Percentiles rank a stretch among this genome's conserved stretches.
phyloP scores from a whole-genome alignment of 92 coral and sea anemone species.

The Ricordea florida region DNA sequence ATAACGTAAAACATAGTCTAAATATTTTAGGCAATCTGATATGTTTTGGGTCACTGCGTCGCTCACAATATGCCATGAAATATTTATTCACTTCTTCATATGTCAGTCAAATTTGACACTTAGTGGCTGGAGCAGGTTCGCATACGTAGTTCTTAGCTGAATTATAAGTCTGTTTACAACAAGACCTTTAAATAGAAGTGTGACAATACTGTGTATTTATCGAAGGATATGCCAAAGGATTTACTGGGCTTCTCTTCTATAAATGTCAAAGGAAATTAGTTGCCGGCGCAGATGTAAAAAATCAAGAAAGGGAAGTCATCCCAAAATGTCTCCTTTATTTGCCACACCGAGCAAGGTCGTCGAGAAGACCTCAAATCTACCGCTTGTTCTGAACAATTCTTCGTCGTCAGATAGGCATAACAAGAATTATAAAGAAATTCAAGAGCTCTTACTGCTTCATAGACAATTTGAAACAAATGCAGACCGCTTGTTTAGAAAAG shows the following conservation, averaged over 20 bases:
- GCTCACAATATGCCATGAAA: conserved; percentile 28
- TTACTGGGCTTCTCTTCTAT: no score
- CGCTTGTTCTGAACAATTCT: conserved; percentile 7
- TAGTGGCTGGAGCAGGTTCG: not conserved
- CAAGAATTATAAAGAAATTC: conserved; percentile 5
- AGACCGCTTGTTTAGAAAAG: conserved; percentile 55
- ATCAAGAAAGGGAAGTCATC: no score
- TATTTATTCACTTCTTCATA: conserved; percentile 1
- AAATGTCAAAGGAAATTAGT: no score
- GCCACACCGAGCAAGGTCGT: not conserved
- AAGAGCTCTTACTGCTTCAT: conserved; percentile 68
- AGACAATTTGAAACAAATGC: conserved; percentile 88
- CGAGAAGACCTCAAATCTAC: not conserved
- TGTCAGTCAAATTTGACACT: conserved; percentile 8
- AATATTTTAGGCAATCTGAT: conserved; percentile 3
- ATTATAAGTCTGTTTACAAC: no score
- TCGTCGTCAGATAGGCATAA: not conserved
- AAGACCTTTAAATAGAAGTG: no score
- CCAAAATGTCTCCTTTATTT: no score
- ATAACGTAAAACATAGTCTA: not conserved
- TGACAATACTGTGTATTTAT: no score
- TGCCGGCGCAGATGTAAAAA: no score
- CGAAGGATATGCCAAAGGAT: no score
- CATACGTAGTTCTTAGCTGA: no score
- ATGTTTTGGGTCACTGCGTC: conserved; percentile 32